Conservation (phyloP, 2,797 vertebrate genomes). For the Gymnothorax reevesii region DNA sequence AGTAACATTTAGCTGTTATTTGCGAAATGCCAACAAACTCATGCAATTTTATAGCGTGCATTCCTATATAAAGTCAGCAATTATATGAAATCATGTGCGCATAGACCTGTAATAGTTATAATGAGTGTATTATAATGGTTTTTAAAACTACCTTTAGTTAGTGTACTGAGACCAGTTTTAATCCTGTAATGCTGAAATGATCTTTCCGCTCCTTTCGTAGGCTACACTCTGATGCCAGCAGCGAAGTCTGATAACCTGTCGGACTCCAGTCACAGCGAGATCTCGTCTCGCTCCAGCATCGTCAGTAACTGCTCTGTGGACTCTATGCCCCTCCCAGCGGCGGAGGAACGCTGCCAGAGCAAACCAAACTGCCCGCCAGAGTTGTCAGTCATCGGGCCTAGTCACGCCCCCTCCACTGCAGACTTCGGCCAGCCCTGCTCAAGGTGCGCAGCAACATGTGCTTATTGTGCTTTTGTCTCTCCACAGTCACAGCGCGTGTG, state of each 20-base stretch:
- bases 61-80: neutral
- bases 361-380: slow-evolving; percentile 61
- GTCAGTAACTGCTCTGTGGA: slow-evolving; percentile 88
- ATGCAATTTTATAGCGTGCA: neutral
- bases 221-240: slow-evolving; percentile 77
- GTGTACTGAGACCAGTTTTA: neutral
- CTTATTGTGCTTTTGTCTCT: neutral
- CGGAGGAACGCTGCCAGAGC: slow-evolving; percentile 75
- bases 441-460: slow-evolving; percentile 33
- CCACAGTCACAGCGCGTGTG: neutral
- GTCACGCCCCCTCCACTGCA: slow-evolving; percentile 53
- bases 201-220: slow-evolving; percentile 54
- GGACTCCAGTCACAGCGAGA: slow-evolving; percentile 94
- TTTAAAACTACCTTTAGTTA: neutral
- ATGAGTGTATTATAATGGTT: neutral
- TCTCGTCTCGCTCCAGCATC: slow-evolving; percentile 92
- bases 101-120: neutral
- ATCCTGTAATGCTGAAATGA: neutral
- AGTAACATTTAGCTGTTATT: neutral
- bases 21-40: neutral
- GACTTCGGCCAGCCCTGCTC: slow-evolving; percentile 64
- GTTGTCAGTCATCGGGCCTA: slow-evolving; percentile 17
- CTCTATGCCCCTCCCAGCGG: slow-evolving; percentile 75
- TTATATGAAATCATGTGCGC: neutral
- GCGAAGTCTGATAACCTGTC: slow-evolving; percentile 86